phyloP scores from a whole-genome alignment of 2,888 invertebrate genomes.

The Megaustenia siamemsis region DNA sequence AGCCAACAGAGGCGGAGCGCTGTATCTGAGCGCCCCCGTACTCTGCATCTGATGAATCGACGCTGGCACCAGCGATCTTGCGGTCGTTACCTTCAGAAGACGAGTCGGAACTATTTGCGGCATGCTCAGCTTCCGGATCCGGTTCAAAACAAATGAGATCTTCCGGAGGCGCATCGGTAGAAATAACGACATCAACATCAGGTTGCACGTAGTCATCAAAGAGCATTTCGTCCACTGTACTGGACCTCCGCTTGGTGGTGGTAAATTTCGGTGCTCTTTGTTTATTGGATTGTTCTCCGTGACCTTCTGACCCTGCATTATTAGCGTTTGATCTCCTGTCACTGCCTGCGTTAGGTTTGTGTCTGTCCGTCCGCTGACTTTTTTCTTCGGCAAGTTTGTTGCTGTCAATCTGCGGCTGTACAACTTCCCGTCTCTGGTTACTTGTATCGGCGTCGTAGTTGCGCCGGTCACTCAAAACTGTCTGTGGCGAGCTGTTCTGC shows the following conservation, averaged over 20 bases:
- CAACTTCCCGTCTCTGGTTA: background rate
- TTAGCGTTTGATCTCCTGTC: slow-evolving; percentile 13
- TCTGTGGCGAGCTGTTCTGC: background rate
- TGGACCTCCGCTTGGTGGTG: slow-evolving; percentile 70
- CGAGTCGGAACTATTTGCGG: slow-evolving; percentile 53
- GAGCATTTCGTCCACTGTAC: slow-evolving; percentile 76
- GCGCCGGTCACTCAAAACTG: background rate
- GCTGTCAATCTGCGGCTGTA: background rate
- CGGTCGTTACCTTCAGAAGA: slow-evolving; percentile 20
- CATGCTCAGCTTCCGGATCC: slow-evolving; percentile 57
- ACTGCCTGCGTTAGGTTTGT: background rate
- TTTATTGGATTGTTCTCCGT: background rate
- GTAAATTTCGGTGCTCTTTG: slow-evolving; percentile 65
- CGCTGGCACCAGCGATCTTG: slow-evolving; percentile 61
- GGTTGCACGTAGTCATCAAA: slow-evolving; percentile 74
- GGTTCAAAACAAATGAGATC: slow-evolving; percentile 74
- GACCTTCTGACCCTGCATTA: background rate
- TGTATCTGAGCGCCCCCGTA: slow-evolving; percentile 68
- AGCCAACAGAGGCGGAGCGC: slow-evolving; percentile 69
- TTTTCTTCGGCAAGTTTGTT: background rate
- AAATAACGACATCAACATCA: slow-evolving; percentile 51
- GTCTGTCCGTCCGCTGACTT: background rate
- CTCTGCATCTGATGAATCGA: slow-evolving; percentile 74
- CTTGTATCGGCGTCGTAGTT: background rate
- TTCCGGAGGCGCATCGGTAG: slow-evolving; percentile 63